A percentile compares a stretch with the other conserved stretches of the same genome.
phyloP scores from a whole-genome alignment of 2,797 vertebrate species.

The Danio choprae region DNA sequence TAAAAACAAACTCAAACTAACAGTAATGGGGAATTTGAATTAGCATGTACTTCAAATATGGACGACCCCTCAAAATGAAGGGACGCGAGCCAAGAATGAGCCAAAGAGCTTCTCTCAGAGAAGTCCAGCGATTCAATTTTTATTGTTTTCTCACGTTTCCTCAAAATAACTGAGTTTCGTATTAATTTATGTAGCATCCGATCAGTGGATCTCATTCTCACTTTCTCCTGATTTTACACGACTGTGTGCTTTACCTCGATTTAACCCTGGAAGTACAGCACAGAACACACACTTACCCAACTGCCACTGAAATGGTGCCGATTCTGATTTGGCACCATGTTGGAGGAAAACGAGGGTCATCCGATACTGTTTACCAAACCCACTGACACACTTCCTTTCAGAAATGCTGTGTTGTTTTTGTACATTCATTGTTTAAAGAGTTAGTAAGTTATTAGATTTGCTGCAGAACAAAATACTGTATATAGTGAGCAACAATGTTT shows the following conservation, averaged over 20 bases:
- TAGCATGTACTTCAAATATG: neutral
- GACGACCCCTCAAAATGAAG: neutral
- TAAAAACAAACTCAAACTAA: conserved; percentile 18
- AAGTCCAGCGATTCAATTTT: conserved; percentile 69
- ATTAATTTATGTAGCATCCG: conserved; percentile 77
- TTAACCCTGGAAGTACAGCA: conserved; percentile 48
- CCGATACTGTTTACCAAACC: conserved; percentile 35
- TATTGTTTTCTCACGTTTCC: conserved; percentile 68
- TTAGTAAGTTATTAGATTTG: conserved; percentile 78
- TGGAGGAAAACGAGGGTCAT: neutral
- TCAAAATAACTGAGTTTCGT: conserved; percentile 67
- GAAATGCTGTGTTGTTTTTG: conserved; percentile 62
- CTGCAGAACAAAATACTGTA: conserved; percentile 74
- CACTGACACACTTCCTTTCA: conserved; percentile 34
- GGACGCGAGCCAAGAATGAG: conserved; percentile 62
- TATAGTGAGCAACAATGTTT: conserved; percentile 53
- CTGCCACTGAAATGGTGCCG: neutral
- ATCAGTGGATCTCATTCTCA: conserved; percentile 61
- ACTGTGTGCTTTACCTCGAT: conserved; percentile 70
- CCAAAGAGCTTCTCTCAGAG: conserved; percentile 77
- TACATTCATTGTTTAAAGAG: conserved; percentile 71
- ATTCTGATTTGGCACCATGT: neutral
- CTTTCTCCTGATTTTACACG: conserved; percentile 58
- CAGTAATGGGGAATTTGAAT: neutral
- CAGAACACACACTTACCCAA: conserved; percentile 36